phyloP scores from a whole-genome alignment of 2,113 vertebrate genomes.

The Sturnira hondurensis region DNA sequence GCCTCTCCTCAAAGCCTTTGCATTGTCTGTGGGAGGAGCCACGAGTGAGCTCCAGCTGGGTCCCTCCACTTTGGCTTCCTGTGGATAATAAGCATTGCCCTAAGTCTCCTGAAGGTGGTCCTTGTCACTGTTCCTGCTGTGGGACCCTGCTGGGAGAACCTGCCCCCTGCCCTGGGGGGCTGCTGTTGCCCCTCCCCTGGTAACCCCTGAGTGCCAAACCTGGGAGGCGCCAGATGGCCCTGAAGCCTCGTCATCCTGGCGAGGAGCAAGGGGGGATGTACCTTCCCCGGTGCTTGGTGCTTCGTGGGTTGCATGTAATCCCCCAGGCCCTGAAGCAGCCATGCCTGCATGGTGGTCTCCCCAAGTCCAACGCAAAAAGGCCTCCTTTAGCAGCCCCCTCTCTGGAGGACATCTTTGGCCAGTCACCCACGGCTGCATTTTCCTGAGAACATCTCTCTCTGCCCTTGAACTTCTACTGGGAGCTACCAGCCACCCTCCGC shows the following conservation, averaged over 20 bases:
- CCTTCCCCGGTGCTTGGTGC: not conserved
- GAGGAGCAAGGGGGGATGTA: not conserved
- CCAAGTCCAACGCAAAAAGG: not conserved
- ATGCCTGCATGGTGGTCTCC: not conserved
- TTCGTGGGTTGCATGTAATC: not conserved
- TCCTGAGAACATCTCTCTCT: not conserved
- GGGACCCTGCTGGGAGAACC: not conserved
- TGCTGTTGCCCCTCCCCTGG: not conserved
- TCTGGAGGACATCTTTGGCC: not conserved
- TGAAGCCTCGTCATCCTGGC: not conserved
- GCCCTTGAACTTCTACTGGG: not conserved
- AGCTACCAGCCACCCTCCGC: not conserved
- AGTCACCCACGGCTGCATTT: not conserved
- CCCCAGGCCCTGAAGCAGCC: not conserved
- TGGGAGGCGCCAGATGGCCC: not conserved
- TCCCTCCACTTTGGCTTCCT: not conserved
- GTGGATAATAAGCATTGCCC: not conserved
- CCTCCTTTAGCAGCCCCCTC: not conserved
- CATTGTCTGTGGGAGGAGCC: not conserved
- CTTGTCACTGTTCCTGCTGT: not conserved
- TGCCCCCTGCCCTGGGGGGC: not conserved
- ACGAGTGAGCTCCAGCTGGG: not conserved
- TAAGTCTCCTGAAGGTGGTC: not conserved
- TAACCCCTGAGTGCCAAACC: not conserved
- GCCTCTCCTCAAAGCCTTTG: not conserved